These are phyloP conservation scores for Acrobasis suavella DNA, from an alignment of 2,888 invertebrate genomes.

Conservation along the genomic window DNA sequence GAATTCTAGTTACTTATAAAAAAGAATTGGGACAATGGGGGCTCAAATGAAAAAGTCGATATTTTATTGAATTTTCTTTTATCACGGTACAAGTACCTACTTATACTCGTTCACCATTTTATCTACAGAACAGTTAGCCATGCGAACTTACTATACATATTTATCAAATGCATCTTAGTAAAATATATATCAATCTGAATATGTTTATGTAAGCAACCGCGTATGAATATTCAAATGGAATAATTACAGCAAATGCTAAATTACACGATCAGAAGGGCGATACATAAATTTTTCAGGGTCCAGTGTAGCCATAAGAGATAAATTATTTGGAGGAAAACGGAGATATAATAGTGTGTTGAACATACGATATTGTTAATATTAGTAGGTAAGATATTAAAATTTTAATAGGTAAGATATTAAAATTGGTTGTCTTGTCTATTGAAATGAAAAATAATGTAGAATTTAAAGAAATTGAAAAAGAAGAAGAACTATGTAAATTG, in stretches of 20 bases:
- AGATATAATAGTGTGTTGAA: too few species aligned
- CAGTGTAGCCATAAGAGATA: too few species aligned
- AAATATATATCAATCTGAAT: constrained; percentile 26
- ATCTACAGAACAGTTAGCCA: constrained; percentile 58
- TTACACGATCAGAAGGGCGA: not conserved
- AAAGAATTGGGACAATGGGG: constrained; percentile 6
- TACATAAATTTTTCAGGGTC: too few species aligned
- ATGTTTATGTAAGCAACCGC: constrained; percentile 26
- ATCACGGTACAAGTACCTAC: constrained; percentile 65
- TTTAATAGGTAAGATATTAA: too few species aligned
- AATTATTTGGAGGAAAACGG: too few species aligned
- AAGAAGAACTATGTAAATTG: not conserved
- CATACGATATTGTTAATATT: too few species aligned
- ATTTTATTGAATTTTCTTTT: constrained; percentile 56
- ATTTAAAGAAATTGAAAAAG: too few species aligned
- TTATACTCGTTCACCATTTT: constrained; percentile 42
- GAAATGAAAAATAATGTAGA: too few species aligned
- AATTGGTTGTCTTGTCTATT: too few species aligned
- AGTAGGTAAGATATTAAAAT: too few species aligned
- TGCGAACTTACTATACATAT: constrained; percentile 43
- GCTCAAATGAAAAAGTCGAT: constrained; percentile 19
- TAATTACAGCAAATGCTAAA: not conserved
- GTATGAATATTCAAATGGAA: not conserved
- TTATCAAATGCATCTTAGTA: constrained; percentile 34
- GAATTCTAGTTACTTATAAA: not conserved